Base-by-base conservation (phyloP, 2,113 vertebrate species). In the Phalacrocorax aristotelis region DNA sequence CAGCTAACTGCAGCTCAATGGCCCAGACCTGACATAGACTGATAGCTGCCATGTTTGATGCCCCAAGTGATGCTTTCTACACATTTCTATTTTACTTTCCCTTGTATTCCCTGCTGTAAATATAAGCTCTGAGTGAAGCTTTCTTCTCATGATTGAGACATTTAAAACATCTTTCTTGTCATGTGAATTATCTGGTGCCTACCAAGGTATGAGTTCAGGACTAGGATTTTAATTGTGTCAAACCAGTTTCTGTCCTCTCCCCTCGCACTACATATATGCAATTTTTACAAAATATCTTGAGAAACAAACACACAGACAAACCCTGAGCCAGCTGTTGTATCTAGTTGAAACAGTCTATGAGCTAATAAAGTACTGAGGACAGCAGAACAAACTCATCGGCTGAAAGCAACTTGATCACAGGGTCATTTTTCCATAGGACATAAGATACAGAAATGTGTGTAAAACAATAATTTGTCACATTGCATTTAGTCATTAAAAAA, bases 31-130 rank as follows among this genome's bases (percentile, higher is more conserved):
- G 66, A 94, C 82, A 69, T 32, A 52, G 61, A 71, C 70, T 93
- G 88, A 90, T 70, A 94, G 70, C 61, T 94, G 78, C 60, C 83
- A 58, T 54, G 60, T 70, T 91, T 89, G 69, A 89, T 78, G 42
- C 6, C 38, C 29, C 38, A 68, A 93, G 26, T 76, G 20, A 42
- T 6, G 2, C 34, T 60, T 85, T 52, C 15, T 55, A 44, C 19
- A 76, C 3, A 48, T 61, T 95, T 93, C 83, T 79, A 34, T 70
- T 83, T 90, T 66, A 38, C 14, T 77, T 91, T 44, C 26, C 15
- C 29, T 58, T 83, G 7, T 76, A n/a, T 42, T 82, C 4, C 7
- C 12, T 83, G 23, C 11, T 79, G 32, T 46, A 87, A 75, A 68
- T 42, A 83, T 12, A 38, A 46, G 4, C 15, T 55, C 42, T 15